Conservation (phyloP, 2,113 vertebrate genomes). For the Oceanites oceanicus region DNA sequence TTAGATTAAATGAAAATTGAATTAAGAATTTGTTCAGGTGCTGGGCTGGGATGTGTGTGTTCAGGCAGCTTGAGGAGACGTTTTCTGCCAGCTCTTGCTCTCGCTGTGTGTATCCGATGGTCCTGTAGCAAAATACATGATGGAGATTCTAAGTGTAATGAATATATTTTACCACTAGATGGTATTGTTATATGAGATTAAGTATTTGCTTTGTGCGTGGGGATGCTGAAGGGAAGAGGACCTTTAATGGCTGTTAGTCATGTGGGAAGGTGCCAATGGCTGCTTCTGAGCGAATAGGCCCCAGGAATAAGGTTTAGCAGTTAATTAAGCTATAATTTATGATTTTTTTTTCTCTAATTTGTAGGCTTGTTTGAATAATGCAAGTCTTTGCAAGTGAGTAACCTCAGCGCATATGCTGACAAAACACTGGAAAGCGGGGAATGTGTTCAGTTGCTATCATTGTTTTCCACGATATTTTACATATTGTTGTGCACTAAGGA, state of each 20-base stretch:
- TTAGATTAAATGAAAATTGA: neutral
- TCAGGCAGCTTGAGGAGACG: neutral
- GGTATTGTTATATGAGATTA: conserved; percentile 63
- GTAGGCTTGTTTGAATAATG: neutral
- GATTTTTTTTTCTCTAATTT: neutral
- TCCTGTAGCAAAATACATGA: neutral
- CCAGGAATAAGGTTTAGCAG: neutral
- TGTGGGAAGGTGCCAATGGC: neutral
- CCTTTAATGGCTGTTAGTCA: neutral
- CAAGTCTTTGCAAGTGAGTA: neutral
- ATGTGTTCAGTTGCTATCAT: neutral
- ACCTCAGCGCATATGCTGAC: neutral
- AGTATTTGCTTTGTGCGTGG: neutral
- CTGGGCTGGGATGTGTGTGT: neutral
- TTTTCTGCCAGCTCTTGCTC: neutral
- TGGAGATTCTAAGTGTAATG: neutral
- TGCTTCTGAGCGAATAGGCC: neutral
- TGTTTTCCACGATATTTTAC: neutral
- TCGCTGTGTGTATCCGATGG: rapidly evolving
- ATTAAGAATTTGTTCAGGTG: neutral
- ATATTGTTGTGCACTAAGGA: neutral
- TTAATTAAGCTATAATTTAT: neutral
- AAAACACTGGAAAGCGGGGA: neutral
- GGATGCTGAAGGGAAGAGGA: neutral
- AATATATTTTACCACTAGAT: conserved; percentile 48